phyloP scores from a whole-genome alignment of 92 coral and sea anemone genomes.

The Parazoanthus darwini region DNA sequence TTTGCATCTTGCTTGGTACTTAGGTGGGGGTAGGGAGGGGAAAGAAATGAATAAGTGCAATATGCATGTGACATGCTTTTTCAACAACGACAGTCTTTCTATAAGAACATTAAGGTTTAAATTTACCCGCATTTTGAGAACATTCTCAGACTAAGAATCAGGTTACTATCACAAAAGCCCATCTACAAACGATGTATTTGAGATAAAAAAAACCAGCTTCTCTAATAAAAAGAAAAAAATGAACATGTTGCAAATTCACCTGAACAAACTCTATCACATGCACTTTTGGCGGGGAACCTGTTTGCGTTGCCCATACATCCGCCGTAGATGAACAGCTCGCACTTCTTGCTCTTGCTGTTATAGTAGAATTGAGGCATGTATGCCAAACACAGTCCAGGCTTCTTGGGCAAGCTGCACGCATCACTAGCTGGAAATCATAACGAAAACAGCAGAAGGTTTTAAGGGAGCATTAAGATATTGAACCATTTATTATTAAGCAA shows the following conservation, averaged over 20 bases:
- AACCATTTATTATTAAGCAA: no score
- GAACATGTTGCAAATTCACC: conserved; percentile 27
- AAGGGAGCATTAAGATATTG: not conserved
- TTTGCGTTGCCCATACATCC: conserved; percentile 78
- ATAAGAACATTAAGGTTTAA: no score
- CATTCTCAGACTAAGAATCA: no score
- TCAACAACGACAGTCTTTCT: no score
- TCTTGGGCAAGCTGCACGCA: conserved; percentile 66
- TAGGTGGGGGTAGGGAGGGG: no score
- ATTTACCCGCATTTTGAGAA: no score
- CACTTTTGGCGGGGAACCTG: conserved; percentile 55
- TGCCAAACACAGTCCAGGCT: conserved; percentile 62
- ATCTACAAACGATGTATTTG: no score
- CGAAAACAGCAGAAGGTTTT: not conserved
- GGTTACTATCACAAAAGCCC: no score
- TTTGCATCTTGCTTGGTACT: no score
- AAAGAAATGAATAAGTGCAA: no score
- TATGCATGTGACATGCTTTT: no score
- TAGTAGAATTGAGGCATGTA: conserved; percentile 61
- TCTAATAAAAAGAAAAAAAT: no score
- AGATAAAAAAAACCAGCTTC: not conserved
- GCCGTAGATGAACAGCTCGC: conserved; percentile 70
- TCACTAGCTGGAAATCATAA: conserved; percentile 53
- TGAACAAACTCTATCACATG: conserved; percentile 65
- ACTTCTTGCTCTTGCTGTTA: conserved; percentile 46